Evolutionary conservation across 2,113 vertebrate species (phyloP).

Genomic region (Marcusenius ussheri): DNA sequence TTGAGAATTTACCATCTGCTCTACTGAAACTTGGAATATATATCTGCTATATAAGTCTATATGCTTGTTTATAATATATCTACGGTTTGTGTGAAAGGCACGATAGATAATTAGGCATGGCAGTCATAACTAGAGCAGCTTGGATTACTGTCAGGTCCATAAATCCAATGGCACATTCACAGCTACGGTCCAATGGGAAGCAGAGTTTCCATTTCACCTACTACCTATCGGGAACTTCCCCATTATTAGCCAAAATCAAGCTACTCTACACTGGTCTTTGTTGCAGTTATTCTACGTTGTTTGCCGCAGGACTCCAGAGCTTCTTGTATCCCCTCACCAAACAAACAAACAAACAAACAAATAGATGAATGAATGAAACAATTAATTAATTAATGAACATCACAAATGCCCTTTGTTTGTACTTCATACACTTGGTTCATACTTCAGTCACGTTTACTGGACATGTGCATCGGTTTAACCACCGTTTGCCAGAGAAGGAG

Average conservation of each 20-base stretch:
- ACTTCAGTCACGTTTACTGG: neutral
- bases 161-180: neutral
- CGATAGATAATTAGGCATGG: neutral
- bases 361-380: neutral
- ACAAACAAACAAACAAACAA: neutral
- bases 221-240: neutral
- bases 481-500: neutral
- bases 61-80: neutral
- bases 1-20: neutral
- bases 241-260: slow-evolving; percentile 2
- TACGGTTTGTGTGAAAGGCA: neutral
- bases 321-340: neutral
- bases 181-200: neutral
- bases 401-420: neutral
- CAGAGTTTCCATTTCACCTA: neutral
- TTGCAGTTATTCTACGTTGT: neutral
- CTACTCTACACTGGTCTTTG: neutral
- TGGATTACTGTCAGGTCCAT: slow-evolving; percentile 3
- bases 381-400: neutral
- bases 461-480: neutral
- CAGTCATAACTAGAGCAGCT: neutral
- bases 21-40: neutral
- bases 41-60: neutral
- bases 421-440: too few species aligned
- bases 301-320: neutral